Percentiles rank a stretch among this genome's conserved stretches.
These are phyloP conservation scores for Luperina nickerlii DNA, from an alignment of 2,888 invertebrate genomes.

Conservation along the genomic window DNA sequence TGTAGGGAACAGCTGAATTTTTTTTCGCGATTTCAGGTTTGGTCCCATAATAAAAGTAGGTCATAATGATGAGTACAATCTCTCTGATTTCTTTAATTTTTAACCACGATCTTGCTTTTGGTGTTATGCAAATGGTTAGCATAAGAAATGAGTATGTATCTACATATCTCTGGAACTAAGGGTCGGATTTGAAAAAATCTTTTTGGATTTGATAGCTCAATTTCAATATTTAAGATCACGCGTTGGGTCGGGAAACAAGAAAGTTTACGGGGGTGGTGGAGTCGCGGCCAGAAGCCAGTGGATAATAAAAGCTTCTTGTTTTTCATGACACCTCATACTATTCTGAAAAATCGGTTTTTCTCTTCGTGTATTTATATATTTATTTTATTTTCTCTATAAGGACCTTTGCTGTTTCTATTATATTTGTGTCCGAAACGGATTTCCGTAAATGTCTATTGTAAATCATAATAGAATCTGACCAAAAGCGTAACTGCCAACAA, in stretches of 20 bases:
- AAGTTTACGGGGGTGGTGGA: too few relatives aligned
- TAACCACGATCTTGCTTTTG: too few relatives aligned
- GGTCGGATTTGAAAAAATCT: not conserved
- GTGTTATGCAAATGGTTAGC: too few relatives aligned
- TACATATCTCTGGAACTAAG: not conserved
- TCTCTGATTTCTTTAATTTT: too few relatives aligned
- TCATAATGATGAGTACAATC: too few relatives aligned
- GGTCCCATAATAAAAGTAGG: too few relatives aligned
- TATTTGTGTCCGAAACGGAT: slow-evolving; percentile 11
- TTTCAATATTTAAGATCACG: not conserved
- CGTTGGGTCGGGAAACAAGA: not conserved
- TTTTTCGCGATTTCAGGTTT: too few relatives aligned
- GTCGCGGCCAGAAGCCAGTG: not conserved
- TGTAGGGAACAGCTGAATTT: too few relatives aligned
- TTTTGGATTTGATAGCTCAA: not conserved
- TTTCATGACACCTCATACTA: not conserved
- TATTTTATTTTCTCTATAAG: too few relatives aligned
- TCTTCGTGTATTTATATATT: not conserved
- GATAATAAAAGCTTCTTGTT: not conserved
- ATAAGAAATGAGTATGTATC: too few relatives aligned
- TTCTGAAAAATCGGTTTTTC: not conserved
- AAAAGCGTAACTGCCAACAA: slow-evolving; percentile 34
- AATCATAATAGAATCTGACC: slow-evolving; percentile 39
- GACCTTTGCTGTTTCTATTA: too few relatives aligned
- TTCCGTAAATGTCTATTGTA: slow-evolving; percentile 35